Percentiles rank a stretch among this genome's conserved stretches.
These are phyloP conservation scores for Pseudomyrmex pallidus DNA, from an alignment of 1,140 invertebrate species.

Conservation along the genomic window DNA sequence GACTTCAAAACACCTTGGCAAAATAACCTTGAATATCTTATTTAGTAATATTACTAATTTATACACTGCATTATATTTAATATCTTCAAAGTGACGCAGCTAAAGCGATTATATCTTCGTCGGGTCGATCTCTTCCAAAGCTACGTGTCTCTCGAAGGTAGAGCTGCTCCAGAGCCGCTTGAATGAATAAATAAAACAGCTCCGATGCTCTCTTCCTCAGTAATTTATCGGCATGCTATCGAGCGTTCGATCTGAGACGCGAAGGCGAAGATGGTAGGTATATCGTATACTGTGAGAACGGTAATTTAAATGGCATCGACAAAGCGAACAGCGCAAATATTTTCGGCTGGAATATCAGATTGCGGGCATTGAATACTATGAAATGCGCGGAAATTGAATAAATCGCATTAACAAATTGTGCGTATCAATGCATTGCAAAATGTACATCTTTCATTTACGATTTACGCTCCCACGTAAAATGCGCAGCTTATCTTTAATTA, in stretches of 20 bases:
- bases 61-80: slow-evolving; percentile 66
- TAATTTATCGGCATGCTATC: slow-evolving; percentile 71
- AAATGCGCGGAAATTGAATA: slow-evolving; percentile 25
- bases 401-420: slow-evolving; percentile 26
- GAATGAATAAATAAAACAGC: slow-evolving; percentile 72
- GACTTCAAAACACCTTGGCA: background rate
- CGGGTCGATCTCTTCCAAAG: slow-evolving; percentile 68
- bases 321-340: slow-evolving; percentile 33
- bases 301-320: slow-evolving; percentile 51
- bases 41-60: slow-evolving; percentile 25
- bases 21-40: slow-evolving; percentile 5
- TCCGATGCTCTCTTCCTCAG: slow-evolving; percentile 46
- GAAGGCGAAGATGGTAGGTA: slow-evolving; percentile 53
- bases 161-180: slow-evolving; percentile 26
- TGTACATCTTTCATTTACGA: slow-evolving; percentile 9
- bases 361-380: background rate
- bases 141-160: slow-evolving; percentile 45
- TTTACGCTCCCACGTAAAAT: background rate
- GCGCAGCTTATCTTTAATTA: too few species aligned
- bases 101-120: slow-evolving; percentile 76
- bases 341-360: slow-evolving; percentile 36
- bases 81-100: slow-evolving; percentile 75
- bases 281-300: slow-evolving; percentile 37
- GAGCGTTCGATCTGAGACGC: slow-evolving; percentile 49
- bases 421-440: slow-evolving; percentile 8